Conservation (phyloP, 35 echinoderm and acorn worm species). For the Hemicentrotus pulcherrimus region DNA sequence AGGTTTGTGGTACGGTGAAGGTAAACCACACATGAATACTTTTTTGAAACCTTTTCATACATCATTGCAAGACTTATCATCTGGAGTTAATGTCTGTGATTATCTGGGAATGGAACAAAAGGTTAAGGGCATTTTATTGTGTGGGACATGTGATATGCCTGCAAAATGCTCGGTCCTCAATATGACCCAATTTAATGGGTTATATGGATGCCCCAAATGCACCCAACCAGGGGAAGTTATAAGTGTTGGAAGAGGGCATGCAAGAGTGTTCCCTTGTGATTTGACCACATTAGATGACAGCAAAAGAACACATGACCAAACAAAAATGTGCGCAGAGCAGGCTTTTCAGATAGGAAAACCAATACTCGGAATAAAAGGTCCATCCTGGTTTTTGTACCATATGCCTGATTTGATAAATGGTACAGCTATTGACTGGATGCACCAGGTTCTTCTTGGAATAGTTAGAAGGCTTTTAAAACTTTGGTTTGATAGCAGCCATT, state of each 20-base stretch:
- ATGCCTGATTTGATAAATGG: slow-evolving; percentile 40
- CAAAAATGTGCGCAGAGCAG: not conserved
- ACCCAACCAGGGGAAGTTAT: slow-evolving; percentile 47
- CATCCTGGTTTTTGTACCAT: slow-evolving; percentile 53
- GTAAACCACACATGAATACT: slow-evolving; percentile 44
- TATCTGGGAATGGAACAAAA: not conserved
- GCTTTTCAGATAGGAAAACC: not conserved
- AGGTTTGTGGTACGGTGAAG: slow-evolving; percentile 45
- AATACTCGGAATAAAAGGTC: slow-evolving; percentile 57
- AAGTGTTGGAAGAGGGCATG: slow-evolving; percentile 21
- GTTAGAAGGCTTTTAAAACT: slow-evolving; percentile 14
- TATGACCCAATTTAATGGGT: slow-evolving; percentile 64
- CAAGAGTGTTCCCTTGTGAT: slow-evolving; percentile 20
- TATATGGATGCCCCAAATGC: slow-evolving; percentile 56
- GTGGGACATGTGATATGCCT: slow-evolving; percentile 61
- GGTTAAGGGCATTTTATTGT: slow-evolving; percentile 40
- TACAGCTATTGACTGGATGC: slow-evolving; percentile 60
- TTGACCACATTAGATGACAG: not conserved
- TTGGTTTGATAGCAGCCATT: not conserved
- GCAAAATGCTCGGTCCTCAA: slow-evolving; percentile 56
- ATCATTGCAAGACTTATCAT: not conserved
- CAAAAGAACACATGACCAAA: slow-evolving; percentile 39
- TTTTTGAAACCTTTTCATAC: slow-evolving; percentile 66
- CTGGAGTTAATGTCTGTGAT: slow-evolving; percentile 12
- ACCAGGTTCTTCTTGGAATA: slow-evolving; percentile 53